phyloP scores from a whole-genome alignment of 2,888 invertebrate genomes.

The Tipula vernalis region DNA sequence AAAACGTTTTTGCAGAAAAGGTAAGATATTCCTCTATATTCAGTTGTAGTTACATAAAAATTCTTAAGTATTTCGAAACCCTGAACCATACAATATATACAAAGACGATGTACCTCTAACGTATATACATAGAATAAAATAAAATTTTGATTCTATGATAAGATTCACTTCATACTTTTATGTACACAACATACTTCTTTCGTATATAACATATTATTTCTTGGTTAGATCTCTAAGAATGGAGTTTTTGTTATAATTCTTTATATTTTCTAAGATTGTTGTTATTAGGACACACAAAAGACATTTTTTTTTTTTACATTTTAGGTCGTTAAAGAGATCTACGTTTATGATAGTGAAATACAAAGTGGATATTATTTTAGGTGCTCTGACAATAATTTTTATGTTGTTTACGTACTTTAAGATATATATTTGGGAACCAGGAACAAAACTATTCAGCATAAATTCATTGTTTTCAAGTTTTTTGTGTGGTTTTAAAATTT shows the following conservation, averaged over 20 bases:
- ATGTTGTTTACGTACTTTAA: background rate
- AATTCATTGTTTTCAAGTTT: background rate
- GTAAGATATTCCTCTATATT: background rate
- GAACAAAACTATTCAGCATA: background rate
- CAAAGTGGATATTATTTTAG: background rate
- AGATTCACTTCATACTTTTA: background rate
- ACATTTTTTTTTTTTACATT: background rate
- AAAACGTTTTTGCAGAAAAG: background rate
- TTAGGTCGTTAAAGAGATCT: background rate
- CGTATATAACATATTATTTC: background rate
- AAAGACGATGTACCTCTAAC: background rate
- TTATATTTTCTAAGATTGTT: background rate
- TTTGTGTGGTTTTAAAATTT: background rate
- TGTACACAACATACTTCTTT: background rate
- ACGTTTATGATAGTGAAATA: background rate
- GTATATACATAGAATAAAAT: background rate
- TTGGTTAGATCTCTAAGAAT: background rate
- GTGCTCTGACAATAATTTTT: background rate
- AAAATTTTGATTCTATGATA: background rate
- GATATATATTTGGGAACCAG: background rate
- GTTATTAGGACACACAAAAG: conserved; percentile 4
- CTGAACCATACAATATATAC: background rate
- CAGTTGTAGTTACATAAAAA: background rate
- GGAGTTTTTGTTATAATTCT: conserved; percentile 4
- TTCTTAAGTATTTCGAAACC: background rate